Evolutionary conservation across 1,140 invertebrate genomes (phyloP).

Genomic region (Drosophila equinoxialis): DNA sequence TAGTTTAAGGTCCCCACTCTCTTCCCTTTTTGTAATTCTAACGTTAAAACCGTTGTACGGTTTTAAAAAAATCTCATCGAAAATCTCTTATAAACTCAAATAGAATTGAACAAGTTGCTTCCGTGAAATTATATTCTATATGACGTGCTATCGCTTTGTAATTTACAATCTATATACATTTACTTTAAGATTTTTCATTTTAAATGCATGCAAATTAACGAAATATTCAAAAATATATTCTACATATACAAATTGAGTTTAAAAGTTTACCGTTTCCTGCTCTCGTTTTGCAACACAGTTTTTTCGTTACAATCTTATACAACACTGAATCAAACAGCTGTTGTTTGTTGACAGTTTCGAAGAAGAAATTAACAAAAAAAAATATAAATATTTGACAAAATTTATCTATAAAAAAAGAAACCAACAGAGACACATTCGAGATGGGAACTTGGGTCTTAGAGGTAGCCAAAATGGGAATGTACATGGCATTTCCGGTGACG

Average conservation of each 20-base stretch:
- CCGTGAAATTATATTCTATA: conserved; percentile 62
- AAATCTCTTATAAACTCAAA: conserved; percentile 51
- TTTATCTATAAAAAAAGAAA: neutral
- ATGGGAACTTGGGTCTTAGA: conserved; percentile 92
- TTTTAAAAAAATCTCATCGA: conserved; percentile 61
- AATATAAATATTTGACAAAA: conserved; percentile 21
- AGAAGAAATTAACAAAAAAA: conserved; percentile 11
- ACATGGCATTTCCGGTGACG: conserved; percentile 92
- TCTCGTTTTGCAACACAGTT: neutral
- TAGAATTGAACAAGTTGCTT: conserved; percentile 53
- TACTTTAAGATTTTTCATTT: conserved; percentile 52
- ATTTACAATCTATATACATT: conserved; percentile 35
- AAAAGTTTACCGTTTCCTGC: conserved; percentile 17
- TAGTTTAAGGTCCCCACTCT: conserved; percentile 45
- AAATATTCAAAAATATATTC: conserved; percentile 32
- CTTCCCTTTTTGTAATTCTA: conserved; percentile 22
- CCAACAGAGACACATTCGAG: neutral
- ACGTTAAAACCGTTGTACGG: conserved; percentile 81
- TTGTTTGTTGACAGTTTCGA: conserved; percentile 55
- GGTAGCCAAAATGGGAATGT: conserved; percentile 91
- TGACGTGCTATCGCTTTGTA: conserved; percentile 49
- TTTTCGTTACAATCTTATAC: neutral
- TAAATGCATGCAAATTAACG: conserved; percentile 57
- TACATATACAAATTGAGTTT: conserved; percentile 47
- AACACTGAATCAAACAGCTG: conserved; percentile 56